Evolutionary conservation across 1,140 invertebrate species (phyloP).

Genomic region (Chlorops oryzae): DNA sequence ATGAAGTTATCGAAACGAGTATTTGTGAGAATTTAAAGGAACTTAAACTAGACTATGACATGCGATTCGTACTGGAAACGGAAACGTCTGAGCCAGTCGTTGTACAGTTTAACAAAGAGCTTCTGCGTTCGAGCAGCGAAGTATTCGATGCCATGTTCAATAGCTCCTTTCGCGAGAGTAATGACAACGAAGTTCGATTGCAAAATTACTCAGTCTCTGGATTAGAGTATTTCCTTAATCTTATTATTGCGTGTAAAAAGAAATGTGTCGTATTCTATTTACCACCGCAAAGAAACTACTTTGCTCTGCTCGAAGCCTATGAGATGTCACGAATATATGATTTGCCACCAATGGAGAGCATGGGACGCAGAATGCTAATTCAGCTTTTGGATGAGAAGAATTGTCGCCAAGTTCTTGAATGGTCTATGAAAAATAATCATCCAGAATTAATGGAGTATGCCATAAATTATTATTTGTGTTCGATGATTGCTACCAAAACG

Average conservation of each 20-base stretch:
- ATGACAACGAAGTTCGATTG: constrained; percentile 39
- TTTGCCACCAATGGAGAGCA: constrained; percentile 34
- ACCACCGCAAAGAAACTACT: constrained; percentile 23
- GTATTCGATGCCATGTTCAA: constrained; percentile 46
- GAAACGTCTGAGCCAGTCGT: constrained; percentile 6
- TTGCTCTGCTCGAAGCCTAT: constrained; percentile 39
- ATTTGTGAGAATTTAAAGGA: too few relatives aligned
- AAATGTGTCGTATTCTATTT: constrained; percentile 18
- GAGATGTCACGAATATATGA: constrained; percentile 45
- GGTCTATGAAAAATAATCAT: constrained; percentile 43
- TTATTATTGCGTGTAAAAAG: constrained; percentile 26
- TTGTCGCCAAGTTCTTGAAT: constrained; percentile 37
- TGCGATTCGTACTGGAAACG: constrained; percentile 31
- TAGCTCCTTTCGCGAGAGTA: constrained; percentile 39
- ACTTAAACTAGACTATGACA: constrained; percentile 40
- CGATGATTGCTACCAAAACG: constrained; percentile 22
- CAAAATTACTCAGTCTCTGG: constrained; percentile 31
- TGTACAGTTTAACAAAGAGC: constrained; percentile 41
- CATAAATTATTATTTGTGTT: constrained; percentile 42
- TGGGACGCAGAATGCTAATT: constrained; percentile 32
- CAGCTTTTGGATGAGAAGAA: constrained; percentile 30
- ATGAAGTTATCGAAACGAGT: too few relatives aligned
- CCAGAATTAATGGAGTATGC: constrained; percentile 38
- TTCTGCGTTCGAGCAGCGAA: constrained; percentile 39
- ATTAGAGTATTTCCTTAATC: constrained; percentile 39